These are phyloP conservation scores for Microctenopoma steveboyesi DNA, from an alignment of 2,797 vertebrate species.

Conservation along the genomic window DNA sequence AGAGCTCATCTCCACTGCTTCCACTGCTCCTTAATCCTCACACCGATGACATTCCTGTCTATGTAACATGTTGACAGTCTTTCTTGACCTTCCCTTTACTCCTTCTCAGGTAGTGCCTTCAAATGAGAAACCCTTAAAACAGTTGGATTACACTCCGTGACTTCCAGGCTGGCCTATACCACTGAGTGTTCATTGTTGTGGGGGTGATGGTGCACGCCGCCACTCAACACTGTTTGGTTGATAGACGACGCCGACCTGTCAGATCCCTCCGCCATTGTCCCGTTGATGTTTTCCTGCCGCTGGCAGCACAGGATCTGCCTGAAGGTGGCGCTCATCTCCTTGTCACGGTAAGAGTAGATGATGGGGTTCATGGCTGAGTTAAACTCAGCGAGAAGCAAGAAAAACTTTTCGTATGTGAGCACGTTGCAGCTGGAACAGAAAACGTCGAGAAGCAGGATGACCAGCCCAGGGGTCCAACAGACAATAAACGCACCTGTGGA, in stretches of 20 bases:
- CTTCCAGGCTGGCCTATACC: slow-evolving; percentile 77
- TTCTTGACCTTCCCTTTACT: slow-evolving; percentile 26
- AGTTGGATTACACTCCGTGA: slow-evolving; percentile 15
- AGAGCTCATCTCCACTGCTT: slow-evolving; percentile 2
- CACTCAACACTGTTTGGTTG: slow-evolving; percentile 94
- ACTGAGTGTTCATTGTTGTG: slow-evolving; percentile 93
- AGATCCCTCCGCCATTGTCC: slow-evolving; percentile 89
- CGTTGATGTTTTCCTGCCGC: slow-evolving; percentile 89
- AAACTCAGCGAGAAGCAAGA: slow-evolving; percentile 96
- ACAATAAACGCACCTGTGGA: slow-evolving; percentile 94
- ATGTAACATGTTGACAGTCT: slow-evolving; percentile 21
- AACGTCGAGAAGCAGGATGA: slow-evolving; percentile 94
- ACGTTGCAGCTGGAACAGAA: slow-evolving; percentile 93
- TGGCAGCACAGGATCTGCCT: slow-evolving; percentile 98
- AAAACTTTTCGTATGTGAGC: slow-evolving; percentile 96
- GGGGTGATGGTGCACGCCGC: slow-evolving; percentile 80
- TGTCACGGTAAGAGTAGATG: slow-evolving; percentile 99
- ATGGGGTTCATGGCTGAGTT: slow-evolving; percentile 99
- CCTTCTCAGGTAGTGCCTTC: slow-evolving; percentile 36
- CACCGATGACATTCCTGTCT: slow-evolving; percentile 8
- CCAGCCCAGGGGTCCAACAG: slow-evolving; percentile 98
- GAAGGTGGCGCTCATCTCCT: slow-evolving; percentile 98
- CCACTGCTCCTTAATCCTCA: slow-evolving; percentile 7
- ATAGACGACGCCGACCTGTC: slow-evolving; percentile 95
- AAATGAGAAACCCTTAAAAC: slow-evolving; percentile 32